Evolutionary conservation across 2,797 vertebrate genomes (phyloP), one percentile per base, ranked within the genome.

Genomic region (Tragelaphus oryx): DNA sequence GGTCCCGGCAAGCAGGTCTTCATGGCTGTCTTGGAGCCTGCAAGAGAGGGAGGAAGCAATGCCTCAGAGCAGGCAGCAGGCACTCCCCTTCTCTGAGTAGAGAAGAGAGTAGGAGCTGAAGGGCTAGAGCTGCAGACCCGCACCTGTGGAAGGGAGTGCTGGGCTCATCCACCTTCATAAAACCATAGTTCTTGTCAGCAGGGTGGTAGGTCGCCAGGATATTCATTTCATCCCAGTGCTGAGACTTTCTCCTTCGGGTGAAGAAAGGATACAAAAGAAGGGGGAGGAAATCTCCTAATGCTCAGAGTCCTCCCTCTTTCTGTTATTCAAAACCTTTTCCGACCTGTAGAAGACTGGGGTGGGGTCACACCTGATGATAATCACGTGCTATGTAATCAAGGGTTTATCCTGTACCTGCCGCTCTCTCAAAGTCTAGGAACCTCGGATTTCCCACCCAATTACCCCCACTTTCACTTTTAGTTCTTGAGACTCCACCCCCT

Each of bases 221-320:
- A 55, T 97, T 98, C 96, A 97, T 97, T 84, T 98, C 98, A 94
- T 98, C 96, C 98, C 98, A 98, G 71, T 55, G 96, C 93, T 97
- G 98, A 78, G 87, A 88, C 92, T 98, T 98, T 84, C 85, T 98
- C 93, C 97, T 98, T 98, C 87, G 26, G 5, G 24, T 74, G 17
- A 18, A 54, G 14, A 10, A 13, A 68, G n/a, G 60, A 60, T 50
- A 88, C 41, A 87, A 13, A 85, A 90, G 87, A 88, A 57, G 13
- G 20, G 18, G 54, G 18, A 74, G 13, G 79, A 83, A 44, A 87
- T 1, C 3, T 71, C 55, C 48, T 44, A 48, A 20, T 8, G 28
- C 55, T 85, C 50, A 80, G 18, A 82, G 37, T 12, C 28, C 18
- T 96, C 55, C 22, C 46, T 79, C 33, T 91, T 81, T 37, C 10